A percentile compares a stretch with the other conserved stretches of the same genome.
These are phyloP conservation scores for Syrphus vitripennis DNA, from an alignment of 2,888 invertebrate genomes.

Conservation along the genomic window DNA sequence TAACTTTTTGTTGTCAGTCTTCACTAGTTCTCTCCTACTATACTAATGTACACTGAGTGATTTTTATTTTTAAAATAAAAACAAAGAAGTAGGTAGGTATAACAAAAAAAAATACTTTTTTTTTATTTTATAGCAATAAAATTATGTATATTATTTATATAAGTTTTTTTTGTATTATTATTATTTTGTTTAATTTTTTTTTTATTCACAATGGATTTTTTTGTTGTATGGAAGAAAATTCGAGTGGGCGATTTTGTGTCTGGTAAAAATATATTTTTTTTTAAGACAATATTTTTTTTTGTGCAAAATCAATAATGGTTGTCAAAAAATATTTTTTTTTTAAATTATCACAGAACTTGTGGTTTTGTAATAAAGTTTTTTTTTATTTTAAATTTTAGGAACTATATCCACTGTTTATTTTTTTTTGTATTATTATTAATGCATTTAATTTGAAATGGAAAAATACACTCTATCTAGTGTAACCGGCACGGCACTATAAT, in stretches of 20 bases:
- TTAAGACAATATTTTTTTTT: neutral
- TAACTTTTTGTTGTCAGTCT: conserved; percentile 49
- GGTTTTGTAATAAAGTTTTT: conserved; percentile 11
- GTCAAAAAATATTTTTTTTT: neutral
- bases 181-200: conserved; percentile 1
- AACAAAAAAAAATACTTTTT: neutral
- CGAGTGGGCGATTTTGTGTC: neutral
- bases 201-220: neutral
- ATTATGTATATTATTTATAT: conserved; percentile 15
- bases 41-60: conserved; percentile 61
- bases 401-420: conserved; percentile 31
- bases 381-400: conserved; percentile 21
- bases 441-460: conserved; percentile 9
- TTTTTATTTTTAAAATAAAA: neutral
- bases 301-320: neutral
- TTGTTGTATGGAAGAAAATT: neutral
- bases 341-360: conserved; percentile 47
- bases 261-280: conserved; percentile 20
- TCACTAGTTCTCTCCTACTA: conserved; percentile 60
- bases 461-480: conserved; percentile 27
- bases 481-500: conserved; percentile 50
- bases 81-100: neutral
- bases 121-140: neutral
- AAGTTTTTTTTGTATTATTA: neutral
- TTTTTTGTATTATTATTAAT: neutral